A percentile compares a stretch with the other conserved stretches of the same genome.
phyloP scores from a whole-genome alignment of 2,113 vertebrate species.

The Nipponia nippon region DNA sequence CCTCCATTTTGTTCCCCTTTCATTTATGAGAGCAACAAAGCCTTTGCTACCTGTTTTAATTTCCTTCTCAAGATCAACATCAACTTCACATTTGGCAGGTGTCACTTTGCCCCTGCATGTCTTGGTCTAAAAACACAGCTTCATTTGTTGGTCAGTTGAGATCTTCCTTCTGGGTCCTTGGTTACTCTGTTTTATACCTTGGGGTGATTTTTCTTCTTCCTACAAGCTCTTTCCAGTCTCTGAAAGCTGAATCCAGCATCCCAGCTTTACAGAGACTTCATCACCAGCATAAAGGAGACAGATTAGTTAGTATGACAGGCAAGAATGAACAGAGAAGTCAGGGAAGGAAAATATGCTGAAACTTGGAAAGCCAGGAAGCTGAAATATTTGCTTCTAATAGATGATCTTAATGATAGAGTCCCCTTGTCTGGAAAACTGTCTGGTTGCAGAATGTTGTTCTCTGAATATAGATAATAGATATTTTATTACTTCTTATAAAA shows the following conservation, averaged over 20 bases:
- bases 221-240: neutral
- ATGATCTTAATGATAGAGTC: neutral
- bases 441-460: neutral
- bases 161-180: neutral
- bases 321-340: neutral
- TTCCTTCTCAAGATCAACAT: neutral
- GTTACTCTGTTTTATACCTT: neutral
- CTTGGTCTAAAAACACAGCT: neutral
- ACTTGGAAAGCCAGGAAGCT: neutral
- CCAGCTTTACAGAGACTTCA: neutral
- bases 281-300: neutral
- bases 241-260: neutral
- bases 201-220: neutral
- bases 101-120: neutral
- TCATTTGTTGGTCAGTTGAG: neutral
- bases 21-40: neutral
- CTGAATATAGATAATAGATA: neutral
- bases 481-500: conserved; percentile 7
- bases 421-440: neutral
- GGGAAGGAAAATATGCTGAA: neutral
- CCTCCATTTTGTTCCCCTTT: neutral
- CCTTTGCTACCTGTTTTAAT: neutral
- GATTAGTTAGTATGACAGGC: neutral
- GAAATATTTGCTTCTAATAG: neutral
- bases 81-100: neutral